A percentile compares a stretch with the other conserved stretches of the same genome.
phyloP scores from a whole-genome alignment of 2,888 invertebrate genomes.

The Callyntrura guangdongensis region DNA sequence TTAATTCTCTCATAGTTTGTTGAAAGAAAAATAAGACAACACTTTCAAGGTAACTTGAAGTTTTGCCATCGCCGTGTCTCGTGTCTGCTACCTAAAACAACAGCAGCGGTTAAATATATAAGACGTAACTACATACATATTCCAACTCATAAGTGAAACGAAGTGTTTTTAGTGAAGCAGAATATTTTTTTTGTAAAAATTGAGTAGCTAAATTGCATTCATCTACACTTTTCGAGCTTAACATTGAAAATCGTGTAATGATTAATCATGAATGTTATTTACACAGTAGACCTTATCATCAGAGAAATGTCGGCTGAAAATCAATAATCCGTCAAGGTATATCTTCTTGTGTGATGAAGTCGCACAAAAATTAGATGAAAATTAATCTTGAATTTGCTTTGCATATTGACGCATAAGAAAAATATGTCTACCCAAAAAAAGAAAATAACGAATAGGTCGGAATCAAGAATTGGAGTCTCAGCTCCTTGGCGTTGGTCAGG shows the following conservation, averaged over 20 bases:
- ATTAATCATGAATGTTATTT: background rate
- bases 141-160: background rate
- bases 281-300: no score
- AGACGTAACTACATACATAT: background rate
- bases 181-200: background rate
- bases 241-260: constrained; percentile 1
- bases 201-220: background rate
- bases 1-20: constrained; percentile 39
- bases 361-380: background rate
- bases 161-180: background rate
- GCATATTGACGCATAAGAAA: background rate
- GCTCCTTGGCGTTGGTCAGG: background rate
- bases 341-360: background rate
- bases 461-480: background rate
- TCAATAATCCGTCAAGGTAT: background rate
- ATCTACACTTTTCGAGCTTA: background rate
- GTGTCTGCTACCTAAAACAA: background rate
- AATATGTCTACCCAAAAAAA: background rate
- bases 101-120: background rate
- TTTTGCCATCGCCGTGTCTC: constrained; percentile 1
- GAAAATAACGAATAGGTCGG: background rate
- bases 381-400: background rate
- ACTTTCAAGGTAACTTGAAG: constrained; percentile 63
- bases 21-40: constrained; percentile 54
- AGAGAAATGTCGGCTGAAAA: no score